Evolutionary conservation across 2,113 vertebrate species (phyloP).

Genomic region (Lophochroa leadbeateri): DNA sequence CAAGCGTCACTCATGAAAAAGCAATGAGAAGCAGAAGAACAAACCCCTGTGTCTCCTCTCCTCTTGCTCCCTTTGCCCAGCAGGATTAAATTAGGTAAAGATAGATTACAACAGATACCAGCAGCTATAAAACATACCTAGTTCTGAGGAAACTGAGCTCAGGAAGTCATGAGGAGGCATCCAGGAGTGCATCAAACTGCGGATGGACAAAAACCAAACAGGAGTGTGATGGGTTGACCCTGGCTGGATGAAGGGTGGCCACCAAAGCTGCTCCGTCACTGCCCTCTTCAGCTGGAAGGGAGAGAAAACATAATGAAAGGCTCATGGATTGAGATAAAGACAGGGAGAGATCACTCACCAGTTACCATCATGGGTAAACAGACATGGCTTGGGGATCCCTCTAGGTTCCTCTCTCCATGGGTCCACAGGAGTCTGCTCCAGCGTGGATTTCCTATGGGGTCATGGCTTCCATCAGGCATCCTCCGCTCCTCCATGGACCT

Average conservation of each 20-base stretch:
- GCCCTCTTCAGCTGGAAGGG: neutral
- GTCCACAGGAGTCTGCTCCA: neutral
- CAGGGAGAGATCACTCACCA: neutral
- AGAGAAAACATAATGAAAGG: neutral
- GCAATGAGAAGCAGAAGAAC: neutral
- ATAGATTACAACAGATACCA: neutral
- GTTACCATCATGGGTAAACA: neutral
- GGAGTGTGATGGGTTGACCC: neutral
- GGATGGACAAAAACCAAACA: rapidly evolving
- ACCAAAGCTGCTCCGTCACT: neutral
- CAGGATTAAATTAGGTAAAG: neutral
- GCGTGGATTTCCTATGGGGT: neutral
- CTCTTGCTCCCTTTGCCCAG: neutral
- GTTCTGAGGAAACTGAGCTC: neutral
- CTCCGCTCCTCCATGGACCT: neutral
- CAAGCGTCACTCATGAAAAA: neutral
- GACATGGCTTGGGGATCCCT: neutral
- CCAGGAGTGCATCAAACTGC: neutral
- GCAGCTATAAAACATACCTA: neutral
- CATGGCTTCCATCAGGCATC: neutral
- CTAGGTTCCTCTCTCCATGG: neutral
- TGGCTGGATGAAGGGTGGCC: neutral
- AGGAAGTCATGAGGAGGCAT: neutral
- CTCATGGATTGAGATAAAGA: neutral
- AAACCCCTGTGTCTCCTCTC: neutral